Base-by-base conservation (phyloP, 2,797 vertebrate species). In the Peromyscus melanophrys region DNA sequence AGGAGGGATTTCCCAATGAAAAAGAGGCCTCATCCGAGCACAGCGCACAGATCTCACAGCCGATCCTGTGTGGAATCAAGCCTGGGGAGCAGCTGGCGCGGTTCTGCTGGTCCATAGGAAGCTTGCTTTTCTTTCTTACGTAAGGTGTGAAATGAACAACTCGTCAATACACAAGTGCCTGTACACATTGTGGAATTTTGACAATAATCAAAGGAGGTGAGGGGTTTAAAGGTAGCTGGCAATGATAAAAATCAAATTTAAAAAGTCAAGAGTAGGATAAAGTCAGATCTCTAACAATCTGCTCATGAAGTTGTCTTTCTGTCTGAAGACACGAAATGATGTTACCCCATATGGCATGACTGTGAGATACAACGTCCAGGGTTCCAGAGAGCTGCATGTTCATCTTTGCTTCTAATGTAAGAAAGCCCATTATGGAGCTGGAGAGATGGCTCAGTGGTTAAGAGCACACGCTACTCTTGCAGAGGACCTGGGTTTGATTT, bases 201-300 rank as follows among this genome's bases (percentile, higher is more conserved):
- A 55, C 55, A 61, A 29, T n/a, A 88, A 90, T 55, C 31, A 69
- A 85, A 85, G 31, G n/a, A 88, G 55, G 52, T 4, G 2, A 85
- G 12, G 7, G 13, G 90, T 83, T 49, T n/a, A 89, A 97, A 96
- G 93, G 12, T 2, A 76, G 69, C 84, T 73, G 77, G 23, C 13
- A 25, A 49, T 75, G 71, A 25, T 43, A 80, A 89, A 89, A 89
- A 77, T 90, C 14, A 91, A 94, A 37, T 63, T 43, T 7, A 63
- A 81, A 55, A 73, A 57, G 78, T 75, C 4, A 37, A 43, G 57
- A 76, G 59, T 80, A 19, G 77, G 80, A n/a, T 71, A 46, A 91
- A 77, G 34, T 46, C 23, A 6, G 83, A 40, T 85, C 37, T 73
- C 57, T 40, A 43, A 27, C 77, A n/a, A 12, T 40, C 17, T 59